A percentile compares a stretch with the other conserved stretches of the same genome.
Evolutionary conservation across 2,113 vertebrate species (phyloP).

Genomic region (Alexandromys fortis): DNA sequence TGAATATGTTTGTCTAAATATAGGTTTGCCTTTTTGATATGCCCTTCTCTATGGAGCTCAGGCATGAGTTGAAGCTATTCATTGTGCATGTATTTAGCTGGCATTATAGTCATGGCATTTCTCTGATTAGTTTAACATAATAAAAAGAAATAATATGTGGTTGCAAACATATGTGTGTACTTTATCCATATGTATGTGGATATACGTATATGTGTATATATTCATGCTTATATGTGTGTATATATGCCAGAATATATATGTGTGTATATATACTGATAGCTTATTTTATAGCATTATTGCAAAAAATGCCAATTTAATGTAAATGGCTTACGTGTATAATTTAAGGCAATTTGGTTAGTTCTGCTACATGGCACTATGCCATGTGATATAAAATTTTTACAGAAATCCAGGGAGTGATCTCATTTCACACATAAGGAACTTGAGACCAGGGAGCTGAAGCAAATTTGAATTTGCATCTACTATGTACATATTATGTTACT

Average conservation of each 20-base stretch:
- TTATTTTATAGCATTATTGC: conserved; percentile 33
- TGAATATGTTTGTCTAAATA: neutral
- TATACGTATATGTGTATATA: neutral
- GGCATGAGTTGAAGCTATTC: neutral
- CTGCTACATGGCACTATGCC: neutral
- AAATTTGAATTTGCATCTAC: neutral
- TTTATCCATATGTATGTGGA: neutral
- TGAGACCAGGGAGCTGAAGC: neutral
- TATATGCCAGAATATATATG: neutral
- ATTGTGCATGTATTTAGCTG: neutral
- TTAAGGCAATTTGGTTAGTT: conserved; percentile 1
- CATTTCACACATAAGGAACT: conserved; percentile 15
- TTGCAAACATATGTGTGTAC: neutral
- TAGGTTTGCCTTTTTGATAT: neutral
- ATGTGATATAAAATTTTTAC: neutral
- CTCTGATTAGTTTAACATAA: neutral
- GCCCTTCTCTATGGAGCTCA: neutral
- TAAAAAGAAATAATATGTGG: neutral
- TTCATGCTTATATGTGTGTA: no score
- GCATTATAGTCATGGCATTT: neutral
- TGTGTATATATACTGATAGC: neutral
- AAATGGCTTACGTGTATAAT: neutral
- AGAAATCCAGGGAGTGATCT: neutral
- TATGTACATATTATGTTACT: neutral
- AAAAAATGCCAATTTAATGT: neutral